Evolutionary conservation across 2,113 vertebrate species (phyloP), one percentile per base, ranked within the genome.

Genomic region (Nestor notabilis): DNA sequence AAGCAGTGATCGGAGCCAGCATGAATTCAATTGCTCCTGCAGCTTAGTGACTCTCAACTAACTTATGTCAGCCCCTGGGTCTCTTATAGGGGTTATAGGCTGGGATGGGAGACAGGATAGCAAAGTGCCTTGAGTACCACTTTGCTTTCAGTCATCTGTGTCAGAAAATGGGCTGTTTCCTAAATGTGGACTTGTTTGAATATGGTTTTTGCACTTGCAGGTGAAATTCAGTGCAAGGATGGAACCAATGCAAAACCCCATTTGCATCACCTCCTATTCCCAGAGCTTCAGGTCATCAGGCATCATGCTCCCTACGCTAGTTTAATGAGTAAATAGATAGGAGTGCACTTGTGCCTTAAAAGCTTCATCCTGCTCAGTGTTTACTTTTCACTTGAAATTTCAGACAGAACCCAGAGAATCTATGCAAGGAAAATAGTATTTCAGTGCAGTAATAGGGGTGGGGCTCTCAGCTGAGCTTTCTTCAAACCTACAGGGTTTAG

Each of bases 101-200:
- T 63, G 24, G 60, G 49, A 69, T 31, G 17, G 46, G 39, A 60
- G 71, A 20, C 5, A 29, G 41, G 41, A 66, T 5, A 78, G 35
- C 9, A 55, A 91, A 10, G 29, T 18, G 20, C 10, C 3, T 41
- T 4, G 33, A 68, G 39, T 13, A 46, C 18, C 71, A 71, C 8
- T 46, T 85, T 56, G 13, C 16, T 69, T 41, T 70, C 19, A 10
- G 21, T 24, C 23, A 64, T 6, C 18, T 50, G 33, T 33, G 46
- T 20, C 2, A 4, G 56, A 75, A 85, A 91, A 41, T 0, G 1
- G 10, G 46, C 20, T 0, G 0, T 7, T 24, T 9, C 39, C 72
- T 35, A 66, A 65, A 65, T 16, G 6, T 7, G 52, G 24, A 6
- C 20, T 6, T 7, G 17, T 63, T 37, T 27, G 1, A 37, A 85